Percentiles rank a stretch among this genome's conserved stretches.
Conservation (phyloP, 2,888 invertebrate genomes). For the Mechanitis messenoides region DNA sequence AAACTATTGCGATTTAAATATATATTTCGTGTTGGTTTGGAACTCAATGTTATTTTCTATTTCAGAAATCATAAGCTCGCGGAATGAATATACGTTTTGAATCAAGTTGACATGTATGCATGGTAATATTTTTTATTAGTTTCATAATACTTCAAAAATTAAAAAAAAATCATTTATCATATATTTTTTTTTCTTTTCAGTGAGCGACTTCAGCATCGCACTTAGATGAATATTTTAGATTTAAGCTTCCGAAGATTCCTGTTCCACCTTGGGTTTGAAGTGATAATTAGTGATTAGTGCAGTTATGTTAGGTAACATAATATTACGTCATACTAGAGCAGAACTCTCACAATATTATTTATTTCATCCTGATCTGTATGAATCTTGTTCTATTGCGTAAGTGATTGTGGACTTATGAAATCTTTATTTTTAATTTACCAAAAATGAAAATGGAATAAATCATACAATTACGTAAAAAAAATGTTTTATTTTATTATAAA, state of each 20-base stretch:
- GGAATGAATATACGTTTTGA: constrained; percentile 43
- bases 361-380: constrained; percentile 75
- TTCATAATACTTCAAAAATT: constrained; percentile 20
- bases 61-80: constrained; percentile 69
- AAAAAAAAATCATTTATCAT: constrained; percentile 11
- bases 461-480: constrained; percentile 57
- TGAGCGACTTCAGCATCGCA: constrained; percentile 45
- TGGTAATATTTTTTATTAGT: constrained; percentile 43
- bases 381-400: constrained; percentile 69
- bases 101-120: constrained; percentile 53
- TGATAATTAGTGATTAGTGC: constrained; percentile 73
- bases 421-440: constrained; percentile 74
- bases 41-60: constrained; percentile 29
- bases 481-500: constrained; percentile 27
- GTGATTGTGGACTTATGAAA: constrained; percentile 72
- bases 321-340: constrained; percentile 60
- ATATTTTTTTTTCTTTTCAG: constrained; percentile 55
- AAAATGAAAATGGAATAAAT: constrained; percentile 73
- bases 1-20: background rate
- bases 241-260: constrained; percentile 72
- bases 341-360: constrained; percentile 71
- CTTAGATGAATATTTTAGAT: constrained; percentile 69
- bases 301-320: constrained; percentile 66
- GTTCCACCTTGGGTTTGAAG: constrained; percentile 72
- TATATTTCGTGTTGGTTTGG: constrained; percentile 7